Percentiles rank a stretch among this genome's conserved stretches.
Conservation (phyloP, 2,113 vertebrate species). For the Poeciliopsis retropinna region DNA sequence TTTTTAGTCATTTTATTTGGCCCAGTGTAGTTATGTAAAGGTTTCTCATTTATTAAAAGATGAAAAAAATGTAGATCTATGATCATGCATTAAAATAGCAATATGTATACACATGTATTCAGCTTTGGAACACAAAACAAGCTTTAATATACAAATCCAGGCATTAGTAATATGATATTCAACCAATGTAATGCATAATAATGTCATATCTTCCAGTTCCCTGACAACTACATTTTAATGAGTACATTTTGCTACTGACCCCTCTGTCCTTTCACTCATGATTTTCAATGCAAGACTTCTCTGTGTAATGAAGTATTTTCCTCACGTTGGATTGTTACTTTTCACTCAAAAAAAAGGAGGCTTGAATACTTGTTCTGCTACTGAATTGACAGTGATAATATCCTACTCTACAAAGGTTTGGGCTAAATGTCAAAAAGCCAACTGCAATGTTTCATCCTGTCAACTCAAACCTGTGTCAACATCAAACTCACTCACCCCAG, state of each 20-base stretch:
- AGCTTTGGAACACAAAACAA: neutral
- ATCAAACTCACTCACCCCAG: constrained; percentile 53
- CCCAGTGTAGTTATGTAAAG: neutral
- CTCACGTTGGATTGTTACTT: neutral
- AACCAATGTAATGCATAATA: constrained; percentile 18
- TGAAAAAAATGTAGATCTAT: neutral
- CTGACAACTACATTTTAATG: neutral
- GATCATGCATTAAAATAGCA: neutral
- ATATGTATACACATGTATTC: neutral
- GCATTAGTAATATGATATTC: neutral
- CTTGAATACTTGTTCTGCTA: neutral
- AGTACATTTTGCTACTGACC: neutral
- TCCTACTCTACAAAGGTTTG: constrained; percentile 13
- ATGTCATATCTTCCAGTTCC: neutral
- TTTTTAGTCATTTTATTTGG: neutral
- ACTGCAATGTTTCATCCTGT: constrained; percentile 48
- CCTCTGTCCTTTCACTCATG: neutral
- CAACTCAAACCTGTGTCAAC: constrained; percentile 61
- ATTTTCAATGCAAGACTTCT: neutral
- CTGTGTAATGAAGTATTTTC: neutral
- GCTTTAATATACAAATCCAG: neutral
- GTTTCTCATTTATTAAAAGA: neutral
- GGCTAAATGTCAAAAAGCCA: constrained; percentile 60
- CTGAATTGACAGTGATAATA: neutral
- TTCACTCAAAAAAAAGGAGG: neutral